These are phyloP conservation scores for Acrocephalus scirpaceus DNA, from an alignment of 2,797 vertebrate species.

Conservation along the genomic window DNA sequence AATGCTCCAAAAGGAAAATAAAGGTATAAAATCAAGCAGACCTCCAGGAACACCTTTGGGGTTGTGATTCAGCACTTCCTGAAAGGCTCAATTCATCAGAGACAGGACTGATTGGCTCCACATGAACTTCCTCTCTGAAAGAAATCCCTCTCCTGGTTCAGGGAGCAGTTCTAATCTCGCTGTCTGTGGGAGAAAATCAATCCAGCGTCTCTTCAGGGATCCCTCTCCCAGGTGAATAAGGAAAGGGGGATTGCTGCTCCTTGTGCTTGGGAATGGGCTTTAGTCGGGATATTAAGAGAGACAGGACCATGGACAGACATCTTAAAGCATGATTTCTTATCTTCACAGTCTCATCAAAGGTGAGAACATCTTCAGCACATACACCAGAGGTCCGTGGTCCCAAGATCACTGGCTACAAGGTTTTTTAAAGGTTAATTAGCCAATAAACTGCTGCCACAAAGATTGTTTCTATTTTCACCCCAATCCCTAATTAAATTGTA, in stretches of 20 bases:
- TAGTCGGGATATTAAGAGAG: too few relatives aligned
- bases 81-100: not conserved
- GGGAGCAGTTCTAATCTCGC: constrained; percentile 29
- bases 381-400: too few relatives aligned
- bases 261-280: not conserved
- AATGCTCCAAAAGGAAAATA: not conserved
- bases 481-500: too few relatives aligned
- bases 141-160: constrained; percentile 2
- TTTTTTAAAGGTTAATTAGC: too few relatives aligned
- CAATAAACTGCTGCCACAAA: too few relatives aligned
- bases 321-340: too few relatives aligned
- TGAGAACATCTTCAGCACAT: too few relatives aligned
- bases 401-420: too few relatives aligned
- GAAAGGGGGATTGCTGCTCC: not conserved
- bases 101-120: constrained; percentile 4
- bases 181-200: constrained; percentile 40
- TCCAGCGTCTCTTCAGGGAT: not conserved
- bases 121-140: constrained; percentile 21
- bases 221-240: not conserved
- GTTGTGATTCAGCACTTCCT: constrained; percentile 30
- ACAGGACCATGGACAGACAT: too few relatives aligned
- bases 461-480: too few relatives aligned
- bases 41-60: not conserved
- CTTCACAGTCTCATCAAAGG: too few relatives aligned
- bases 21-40: not conserved